These are phyloP conservation scores for Scaptomyza cyrtandrae DNA, from an alignment of 2,888 invertebrate species.

Conservation along the genomic window DNA sequence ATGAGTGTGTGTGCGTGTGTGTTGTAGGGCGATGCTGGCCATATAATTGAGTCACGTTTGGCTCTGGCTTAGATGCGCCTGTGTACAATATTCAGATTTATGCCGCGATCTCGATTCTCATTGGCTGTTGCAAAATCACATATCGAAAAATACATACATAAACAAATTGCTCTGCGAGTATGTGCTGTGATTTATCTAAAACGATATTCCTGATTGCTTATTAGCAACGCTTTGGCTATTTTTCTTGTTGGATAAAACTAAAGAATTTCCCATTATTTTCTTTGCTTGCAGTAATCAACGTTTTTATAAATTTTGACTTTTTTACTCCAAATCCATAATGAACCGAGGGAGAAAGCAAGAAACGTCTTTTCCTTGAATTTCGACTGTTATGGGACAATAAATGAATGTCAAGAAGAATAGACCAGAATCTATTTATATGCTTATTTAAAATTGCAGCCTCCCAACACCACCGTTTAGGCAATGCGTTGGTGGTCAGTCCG, in stretches of 20 bases:
- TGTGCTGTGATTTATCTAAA: conserved; percentile 65
- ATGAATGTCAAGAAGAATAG: too few species aligned
- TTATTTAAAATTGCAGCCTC: too few species aligned
- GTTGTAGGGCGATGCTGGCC: conserved; percentile 37
- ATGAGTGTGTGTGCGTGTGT: background rate
- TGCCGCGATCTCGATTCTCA: conserved; percentile 57
- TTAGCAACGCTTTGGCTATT: conserved; percentile 21
- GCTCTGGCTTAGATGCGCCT: conserved; percentile 56
- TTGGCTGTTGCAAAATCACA: conserved; percentile 7
- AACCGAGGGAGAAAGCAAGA: too few species aligned
- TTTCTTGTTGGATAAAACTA: background rate
- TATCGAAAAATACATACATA: conserved; percentile 14
- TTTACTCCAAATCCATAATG: too few species aligned
- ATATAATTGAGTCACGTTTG: conserved; percentile 81
- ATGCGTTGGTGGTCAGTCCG: too few species aligned
- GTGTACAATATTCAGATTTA: conserved; percentile 73
- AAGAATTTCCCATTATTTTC: background rate
- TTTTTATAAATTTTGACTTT: too few species aligned
- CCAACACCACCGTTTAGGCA: too few species aligned
- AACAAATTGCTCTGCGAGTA: conserved; percentile 46
- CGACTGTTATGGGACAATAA: too few species aligned
- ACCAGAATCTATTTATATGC: too few species aligned
- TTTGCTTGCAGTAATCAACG: too few species aligned
- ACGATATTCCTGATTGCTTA: conserved; percentile 50
- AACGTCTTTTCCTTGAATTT: too few species aligned